Evolutionary conservation across 2,113 vertebrate genomes (phyloP), one percentile per base, ranked within the genome.

Genomic region (Platichthys stellatus): DNA sequence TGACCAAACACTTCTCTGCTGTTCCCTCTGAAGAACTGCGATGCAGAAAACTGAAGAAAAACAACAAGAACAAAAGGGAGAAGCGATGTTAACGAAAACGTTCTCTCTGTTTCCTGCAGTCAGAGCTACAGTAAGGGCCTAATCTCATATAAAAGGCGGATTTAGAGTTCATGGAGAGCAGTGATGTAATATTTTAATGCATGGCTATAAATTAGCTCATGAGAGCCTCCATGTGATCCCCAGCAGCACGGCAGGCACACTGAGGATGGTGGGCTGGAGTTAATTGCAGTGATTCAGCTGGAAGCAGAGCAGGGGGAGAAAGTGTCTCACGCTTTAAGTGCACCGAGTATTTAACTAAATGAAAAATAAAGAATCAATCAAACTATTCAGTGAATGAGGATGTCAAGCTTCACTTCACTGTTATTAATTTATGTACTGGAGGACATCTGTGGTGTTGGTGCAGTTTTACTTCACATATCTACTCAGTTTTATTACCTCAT

Each of bases 161-260:
- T 91, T 91, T 88, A 87, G 78, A 85, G 81, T 81, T 86, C 76
- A 87, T 71, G 56, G 28, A 59, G 72, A 80, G 79, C 71, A 76
- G 53, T 86, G 82, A 85, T 87, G 82, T 83, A 89, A 88, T 86
- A 81, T 76, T 76, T 90, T 89, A 85, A 91, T 88, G 86, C 79
- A n/a, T 26, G 40, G 59, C 76, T 60, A 88, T 93, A 87, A 92
- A 87, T 91, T 74, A 86, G 72, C 76, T 58, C 45, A 64, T 54
- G 47, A 14, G 67, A 82, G 64, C 6, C 62, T 2, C 40, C 40
- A 43, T 43, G 40, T 74, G 71, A 47, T 38, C 24, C 61, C 58
- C 38, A 63, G 80, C 17, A 66, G 54, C 69, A 43, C 35, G 31
- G 2, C 14, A 43, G 66, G 28, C 40, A 24, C 61, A 59, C 21